Conservation (phyloP, 2,113 vertebrate genomes). For the Macrotus californicus region DNA sequence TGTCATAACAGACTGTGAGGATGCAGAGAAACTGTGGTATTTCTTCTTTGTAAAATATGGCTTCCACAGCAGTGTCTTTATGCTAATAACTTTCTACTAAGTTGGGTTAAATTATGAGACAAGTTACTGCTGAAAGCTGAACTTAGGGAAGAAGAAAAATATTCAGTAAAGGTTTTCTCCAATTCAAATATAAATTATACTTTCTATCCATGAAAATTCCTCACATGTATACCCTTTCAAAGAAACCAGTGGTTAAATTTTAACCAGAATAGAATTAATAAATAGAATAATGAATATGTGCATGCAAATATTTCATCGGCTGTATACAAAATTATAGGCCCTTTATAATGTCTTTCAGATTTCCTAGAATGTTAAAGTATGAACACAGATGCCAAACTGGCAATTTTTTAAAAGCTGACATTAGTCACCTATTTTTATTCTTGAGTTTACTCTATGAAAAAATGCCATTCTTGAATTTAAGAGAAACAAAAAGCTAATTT, state of each 20-base stretch:
- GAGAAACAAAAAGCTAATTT: slow-evolving; percentile 13
- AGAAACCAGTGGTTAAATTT: slow-evolving; percentile 24
- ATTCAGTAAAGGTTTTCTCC: not conserved
- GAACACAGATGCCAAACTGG: not conserved
- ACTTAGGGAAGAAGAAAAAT: not conserved
- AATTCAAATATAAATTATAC: not conserved
- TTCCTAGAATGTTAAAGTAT: slow-evolving; percentile 31
- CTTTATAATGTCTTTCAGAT: slow-evolving; percentile 29
- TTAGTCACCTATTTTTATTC: not conserved
- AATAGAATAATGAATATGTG: slow-evolving; percentile 15
- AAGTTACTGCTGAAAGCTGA: not conserved
- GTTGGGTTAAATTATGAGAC: not conserved
- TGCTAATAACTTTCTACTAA: not conserved
- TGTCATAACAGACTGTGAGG: slow-evolving; percentile 15
- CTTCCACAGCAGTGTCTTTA: slow-evolving; percentile 2
- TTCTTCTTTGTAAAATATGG: slow-evolving; percentile 3
- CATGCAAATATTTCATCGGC: slow-evolving; percentile 32
- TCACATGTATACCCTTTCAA: slow-evolving; percentile 14
- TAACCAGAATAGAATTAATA: not conserved
- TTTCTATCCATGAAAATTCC: not conserved
- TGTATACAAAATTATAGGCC: slow-evolving; percentile 23
- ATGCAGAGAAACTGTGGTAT: not conserved
- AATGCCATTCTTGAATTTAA: not conserved
- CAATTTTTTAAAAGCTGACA: not conserved
- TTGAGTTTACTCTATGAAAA: slow-evolving; percentile 10